These are phyloP conservation scores for Erebia epiphron DNA, from an alignment of 2,888 invertebrate species.

Conservation along the genomic window DNA sequence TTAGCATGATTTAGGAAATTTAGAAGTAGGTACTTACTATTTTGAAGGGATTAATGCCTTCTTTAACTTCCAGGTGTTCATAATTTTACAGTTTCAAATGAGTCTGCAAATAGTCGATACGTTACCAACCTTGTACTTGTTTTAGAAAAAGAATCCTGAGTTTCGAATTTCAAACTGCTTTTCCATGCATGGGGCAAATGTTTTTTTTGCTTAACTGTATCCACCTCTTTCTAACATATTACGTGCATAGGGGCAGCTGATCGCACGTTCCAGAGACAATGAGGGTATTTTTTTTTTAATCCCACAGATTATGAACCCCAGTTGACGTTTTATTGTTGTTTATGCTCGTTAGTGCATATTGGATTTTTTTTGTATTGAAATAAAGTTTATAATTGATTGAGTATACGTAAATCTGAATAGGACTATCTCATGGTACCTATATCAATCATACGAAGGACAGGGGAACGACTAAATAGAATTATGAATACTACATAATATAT, in stretches of 20 bases:
- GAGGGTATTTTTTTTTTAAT: constrained; percentile 39
- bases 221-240: constrained; percentile 29
- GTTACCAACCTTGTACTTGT: no score
- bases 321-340: constrained; percentile 34
- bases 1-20: no score
- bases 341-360: background rate
- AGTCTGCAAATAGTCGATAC: no score
- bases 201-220: constrained; percentile 23
- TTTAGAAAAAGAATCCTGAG: constrained; percentile 15
- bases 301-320: constrained; percentile 40
- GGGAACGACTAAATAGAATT: no score
- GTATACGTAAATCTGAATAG: background rate
- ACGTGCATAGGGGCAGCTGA: constrained; percentile 35
- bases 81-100: no score
- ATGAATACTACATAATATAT: no score
- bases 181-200: constrained; percentile 27
- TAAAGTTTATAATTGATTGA: constrained; percentile 17
- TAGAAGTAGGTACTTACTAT: no score
- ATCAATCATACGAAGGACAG: background rate
- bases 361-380: background rate
- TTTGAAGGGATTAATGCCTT: no score
- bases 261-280: constrained; percentile 37
- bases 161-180: constrained; percentile 37
- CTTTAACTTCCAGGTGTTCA: no score
- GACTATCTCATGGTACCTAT: constrained; percentile 12